Percentiles rank a stretch among this genome's conserved stretches.
phyloP scores from a whole-genome alignment of 2,113 vertebrate species.

The Calidris pygmaea region DNA sequence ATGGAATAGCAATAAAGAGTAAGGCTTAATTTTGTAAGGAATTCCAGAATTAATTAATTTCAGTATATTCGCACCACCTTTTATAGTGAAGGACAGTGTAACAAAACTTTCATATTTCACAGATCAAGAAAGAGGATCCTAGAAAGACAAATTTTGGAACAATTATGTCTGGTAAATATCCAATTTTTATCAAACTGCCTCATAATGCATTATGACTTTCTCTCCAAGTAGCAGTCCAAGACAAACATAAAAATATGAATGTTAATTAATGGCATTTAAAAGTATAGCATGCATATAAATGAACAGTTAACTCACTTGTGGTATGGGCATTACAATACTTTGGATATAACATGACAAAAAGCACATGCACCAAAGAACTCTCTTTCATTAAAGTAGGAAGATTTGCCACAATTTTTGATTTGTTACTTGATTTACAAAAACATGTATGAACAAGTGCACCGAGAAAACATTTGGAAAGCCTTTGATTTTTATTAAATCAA shows the following conservation, averaged over 20 bases:
- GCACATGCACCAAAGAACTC: rapidly evolving
- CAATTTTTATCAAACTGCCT: not conserved
- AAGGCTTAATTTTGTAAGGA: not conserved
- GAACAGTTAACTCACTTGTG: not conserved
- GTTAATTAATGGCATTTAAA: not conserved
- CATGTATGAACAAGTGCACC: not conserved
- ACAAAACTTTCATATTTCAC: not conserved
- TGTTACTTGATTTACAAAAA: not conserved
- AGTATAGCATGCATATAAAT: not conserved
- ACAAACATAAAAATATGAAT: not conserved
- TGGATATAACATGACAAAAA: not conserved
- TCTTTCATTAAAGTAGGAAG: not conserved
- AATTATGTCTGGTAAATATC: not conserved
- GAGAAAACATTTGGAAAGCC: not conserved
- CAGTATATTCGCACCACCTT: not conserved
- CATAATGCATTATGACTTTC: not conserved
- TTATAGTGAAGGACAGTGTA: not conserved
- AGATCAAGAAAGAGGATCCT: not conserved
- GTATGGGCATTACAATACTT: not conserved
- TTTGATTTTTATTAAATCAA: not conserved
- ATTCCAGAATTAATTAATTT: not conserved
- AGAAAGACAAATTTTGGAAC: not conserved
- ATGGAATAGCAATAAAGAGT: not conserved
- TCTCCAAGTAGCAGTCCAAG: not conserved
- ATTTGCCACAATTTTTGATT: not conserved